Percentiles rank a stretch among this genome's conserved stretches.
phyloP scores from a whole-genome alignment of 2,113 vertebrate species.

The Labrus mixtus region DNA sequence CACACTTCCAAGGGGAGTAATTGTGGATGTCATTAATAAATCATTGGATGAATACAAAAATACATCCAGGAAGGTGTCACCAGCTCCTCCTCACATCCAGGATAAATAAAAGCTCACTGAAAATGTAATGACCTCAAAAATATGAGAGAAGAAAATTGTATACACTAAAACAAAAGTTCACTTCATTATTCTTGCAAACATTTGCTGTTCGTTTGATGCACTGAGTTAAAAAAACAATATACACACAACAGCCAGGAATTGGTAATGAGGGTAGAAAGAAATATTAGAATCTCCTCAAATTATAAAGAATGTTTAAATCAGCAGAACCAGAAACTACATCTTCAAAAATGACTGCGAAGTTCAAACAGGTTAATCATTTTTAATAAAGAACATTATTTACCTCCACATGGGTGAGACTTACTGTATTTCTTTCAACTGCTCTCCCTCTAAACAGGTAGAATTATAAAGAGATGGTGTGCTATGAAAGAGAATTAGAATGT shows the following conservation, averaged over 20 bases:
- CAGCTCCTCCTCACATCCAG: constrained; percentile 3
- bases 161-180: neutral
- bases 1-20: neutral
- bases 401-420: no score
- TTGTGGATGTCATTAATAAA: constrained; percentile 54
- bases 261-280: neutral
- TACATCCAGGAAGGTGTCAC: constrained; percentile 41
- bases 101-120: neutral
- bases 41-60: constrained; percentile 49
- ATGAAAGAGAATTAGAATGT: no score
- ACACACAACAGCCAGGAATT: neutral
- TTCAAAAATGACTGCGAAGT: neutral
- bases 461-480: no score
- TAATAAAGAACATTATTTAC: no score
- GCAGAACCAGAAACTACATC: neutral
- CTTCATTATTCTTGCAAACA: neutral
- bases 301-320: neutral
- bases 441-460: no score
- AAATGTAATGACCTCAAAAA: constrained; percentile 1
- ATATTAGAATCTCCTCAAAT: neutral
- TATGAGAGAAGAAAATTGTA: neutral
- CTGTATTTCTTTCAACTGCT: no score
- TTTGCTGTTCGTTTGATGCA: neutral
- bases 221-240: neutral
- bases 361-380: no score